Evolutionary conservation across 2,797 vertebrate species (phyloP), one percentile per base, ranked within the genome.

Genomic region (Xiphorhynchus erythropygius): DNA sequence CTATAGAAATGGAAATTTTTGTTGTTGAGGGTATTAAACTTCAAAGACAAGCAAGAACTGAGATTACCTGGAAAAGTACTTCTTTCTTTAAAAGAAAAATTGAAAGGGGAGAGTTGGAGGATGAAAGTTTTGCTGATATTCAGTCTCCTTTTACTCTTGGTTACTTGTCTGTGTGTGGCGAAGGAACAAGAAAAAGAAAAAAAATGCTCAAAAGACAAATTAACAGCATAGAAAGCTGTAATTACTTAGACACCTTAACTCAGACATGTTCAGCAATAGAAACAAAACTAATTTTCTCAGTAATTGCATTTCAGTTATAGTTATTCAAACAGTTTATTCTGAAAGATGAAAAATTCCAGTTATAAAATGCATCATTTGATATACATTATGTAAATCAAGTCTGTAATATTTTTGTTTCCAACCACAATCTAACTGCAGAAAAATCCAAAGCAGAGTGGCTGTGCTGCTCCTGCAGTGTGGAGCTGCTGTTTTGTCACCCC

Each of bases 321-420:
- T 59, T 65, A 37, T 73, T 87, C 76, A 60, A 87, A 83, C 42
- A 75, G 37, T 53, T 59, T 74, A 39, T 81, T 90, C 46, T 80
- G 42, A 70, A 89, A 73, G 41, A 91, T 60, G 60, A 84, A 57
- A 28, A 35, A 73, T 79, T 76, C 59, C 77, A 73, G 59, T 76
- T 88, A 57, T 84, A 91, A 93, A 96, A 95, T 73, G 59, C 80
- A 84, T 64, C 70, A n/a, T 79, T 91, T 92, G 52, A 39, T 93
- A 46, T 47, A 64, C 33, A 37, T 86, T 76, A 73, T 74, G 63
- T 83, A 78, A 85, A 86, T 83, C n/a, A 41, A 11, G 25, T 90
- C 79, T 67, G 74, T 53, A 52, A 69, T 75, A 57, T 70, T 89
- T 87, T 93, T 91, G 55, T 50, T 73, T 93, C 83, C 64, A 81